These are phyloP conservation scores for Cerastis leucographa DNA, from an alignment of 2,888 invertebrate species.

Conservation along the genomic window DNA sequence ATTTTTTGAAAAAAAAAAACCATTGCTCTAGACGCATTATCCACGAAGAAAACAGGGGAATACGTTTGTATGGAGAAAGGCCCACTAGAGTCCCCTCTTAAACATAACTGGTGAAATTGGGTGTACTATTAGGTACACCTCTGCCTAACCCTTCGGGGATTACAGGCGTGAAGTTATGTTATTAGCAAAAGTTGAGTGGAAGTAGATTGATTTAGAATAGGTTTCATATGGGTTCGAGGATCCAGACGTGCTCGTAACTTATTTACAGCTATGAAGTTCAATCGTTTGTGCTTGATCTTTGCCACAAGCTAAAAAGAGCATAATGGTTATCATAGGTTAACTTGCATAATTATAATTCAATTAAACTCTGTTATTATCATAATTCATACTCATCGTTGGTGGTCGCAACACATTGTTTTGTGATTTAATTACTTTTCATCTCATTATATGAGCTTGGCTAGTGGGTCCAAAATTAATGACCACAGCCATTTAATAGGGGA, in stretches of 20 bases:
- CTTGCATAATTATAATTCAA: slow-evolving; percentile 35
- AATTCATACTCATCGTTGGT: slow-evolving; percentile 30
- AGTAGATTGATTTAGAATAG: no score
- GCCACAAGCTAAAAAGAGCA: slow-evolving; percentile 26
- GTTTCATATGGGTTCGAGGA: background rate
- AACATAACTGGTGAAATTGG: no score
- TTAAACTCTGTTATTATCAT: slow-evolving; percentile 32
- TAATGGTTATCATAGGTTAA: slow-evolving; percentile 26
- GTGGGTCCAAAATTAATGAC: background rate
- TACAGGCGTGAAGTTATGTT: no score
- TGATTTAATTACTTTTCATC: slow-evolving; percentile 30
- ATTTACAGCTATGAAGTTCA: background rate
- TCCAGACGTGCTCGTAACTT: background rate
- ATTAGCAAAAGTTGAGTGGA: background rate
- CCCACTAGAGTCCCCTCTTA: no score
- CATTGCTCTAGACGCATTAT: no score
- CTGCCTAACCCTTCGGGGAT: no score
- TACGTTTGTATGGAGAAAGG: no score
- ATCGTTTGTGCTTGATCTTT: background rate
- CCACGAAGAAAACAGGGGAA: no score
- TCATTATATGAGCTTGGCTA: background rate
- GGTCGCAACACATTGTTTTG: slow-evolving; percentile 17
- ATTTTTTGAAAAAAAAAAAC: no score
- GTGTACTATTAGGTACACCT: no score
- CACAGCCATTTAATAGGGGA: no score